phyloP scores from a whole-genome alignment of 1,140 invertebrate species.

The Hypsibius dujardini region DNA sequence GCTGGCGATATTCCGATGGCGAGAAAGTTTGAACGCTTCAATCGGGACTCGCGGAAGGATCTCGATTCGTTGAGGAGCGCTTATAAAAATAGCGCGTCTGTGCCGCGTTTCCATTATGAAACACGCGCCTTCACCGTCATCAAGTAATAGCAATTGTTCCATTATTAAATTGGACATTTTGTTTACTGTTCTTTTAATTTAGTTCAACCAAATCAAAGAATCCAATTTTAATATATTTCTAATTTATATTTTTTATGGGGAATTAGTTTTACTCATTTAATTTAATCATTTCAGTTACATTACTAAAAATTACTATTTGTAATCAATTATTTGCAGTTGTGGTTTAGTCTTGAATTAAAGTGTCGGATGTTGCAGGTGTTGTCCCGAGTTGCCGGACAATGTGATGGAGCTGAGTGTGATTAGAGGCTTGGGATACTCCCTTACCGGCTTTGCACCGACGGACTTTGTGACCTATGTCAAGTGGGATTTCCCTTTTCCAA shows the following conservation, averaged over 20 bases:
- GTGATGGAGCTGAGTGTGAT: conserved; percentile 71
- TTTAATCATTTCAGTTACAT: no score
- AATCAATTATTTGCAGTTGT: no score
- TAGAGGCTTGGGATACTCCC: conserved; percentile 45
- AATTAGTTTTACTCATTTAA: no score
- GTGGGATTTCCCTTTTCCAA: conserved; percentile 76
- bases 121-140: conserved; percentile 68
- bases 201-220: no score
- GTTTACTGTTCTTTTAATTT: no score
- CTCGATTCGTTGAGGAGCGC: conserved; percentile 62
- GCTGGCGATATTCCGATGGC: conserved; percentile 18
- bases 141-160: conserved; percentile 41
- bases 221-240: no score
- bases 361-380: conserved; percentile 42
- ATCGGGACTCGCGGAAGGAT: conserved; percentile 63
- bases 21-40: conserved; percentile 58
- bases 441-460: conserved; percentile 52
- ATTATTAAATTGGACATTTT: no score
- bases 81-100: conserved; percentile 39
- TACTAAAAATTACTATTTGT: no score
- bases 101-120: conserved; percentile 84
- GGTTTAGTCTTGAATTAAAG: background rate
- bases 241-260: no score
- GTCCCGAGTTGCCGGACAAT: conserved; percentile 73
- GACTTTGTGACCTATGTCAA: conserved; percentile 85